Conservation (phyloP, 2,797 vertebrate species). For the Natrix natrix region DNA sequence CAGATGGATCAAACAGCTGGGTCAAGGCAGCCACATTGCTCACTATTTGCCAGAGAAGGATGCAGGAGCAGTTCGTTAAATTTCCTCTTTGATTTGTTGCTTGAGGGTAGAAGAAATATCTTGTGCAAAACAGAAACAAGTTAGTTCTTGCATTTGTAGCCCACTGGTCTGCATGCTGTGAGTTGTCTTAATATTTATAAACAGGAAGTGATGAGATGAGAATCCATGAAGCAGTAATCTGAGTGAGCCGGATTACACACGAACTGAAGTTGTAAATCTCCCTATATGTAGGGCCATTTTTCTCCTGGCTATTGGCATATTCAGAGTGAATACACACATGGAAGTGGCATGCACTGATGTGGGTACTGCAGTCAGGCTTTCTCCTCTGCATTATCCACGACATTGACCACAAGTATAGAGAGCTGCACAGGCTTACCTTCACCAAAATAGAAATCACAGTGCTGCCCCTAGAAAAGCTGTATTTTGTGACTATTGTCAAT, state of each 20-base stretch:
- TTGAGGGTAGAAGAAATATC: not conserved
- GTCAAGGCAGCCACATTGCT: not conserved
- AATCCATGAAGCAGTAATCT: not conserved
- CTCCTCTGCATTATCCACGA: not conserved
- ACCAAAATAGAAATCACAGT: not conserved
- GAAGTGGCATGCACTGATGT: not conserved
- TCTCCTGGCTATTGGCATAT: not conserved
- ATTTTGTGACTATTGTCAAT: not conserved
- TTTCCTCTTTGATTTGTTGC: not conserved
- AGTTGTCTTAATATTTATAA: not conserved
- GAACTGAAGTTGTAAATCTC: not conserved
- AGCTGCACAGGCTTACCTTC: not conserved
- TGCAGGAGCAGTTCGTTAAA: not conserved
- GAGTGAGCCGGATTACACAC: not conserved
- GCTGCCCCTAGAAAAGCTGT: not conserved
- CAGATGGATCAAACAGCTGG: not conserved
- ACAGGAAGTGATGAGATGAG: not conserved
- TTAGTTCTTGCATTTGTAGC: not conserved
- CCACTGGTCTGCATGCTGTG: not conserved
- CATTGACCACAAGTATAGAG: not conserved
- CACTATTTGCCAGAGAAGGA: not conserved
- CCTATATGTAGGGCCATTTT: not conserved
- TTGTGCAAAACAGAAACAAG: not conserved
- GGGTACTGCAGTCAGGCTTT: not conserved
- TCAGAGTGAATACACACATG: not conserved